Percentiles rank a stretch among this genome's conserved stretches.
Conservation (phyloP, 2,797 vertebrate species). For the Gadopsis marmoratus region DNA sequence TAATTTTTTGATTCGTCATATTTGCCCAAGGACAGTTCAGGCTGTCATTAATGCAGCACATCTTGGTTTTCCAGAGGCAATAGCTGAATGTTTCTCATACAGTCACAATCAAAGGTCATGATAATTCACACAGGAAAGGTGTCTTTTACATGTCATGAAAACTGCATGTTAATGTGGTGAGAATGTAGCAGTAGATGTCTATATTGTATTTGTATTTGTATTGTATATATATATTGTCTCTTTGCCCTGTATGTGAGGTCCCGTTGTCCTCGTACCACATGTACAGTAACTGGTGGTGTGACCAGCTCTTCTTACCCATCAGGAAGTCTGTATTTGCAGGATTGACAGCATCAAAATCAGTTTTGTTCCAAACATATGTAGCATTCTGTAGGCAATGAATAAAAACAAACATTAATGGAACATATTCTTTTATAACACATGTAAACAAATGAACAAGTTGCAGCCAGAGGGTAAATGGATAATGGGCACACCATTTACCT, state of each 20-base stretch:
- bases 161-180: not conserved
- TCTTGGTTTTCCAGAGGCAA: not conserved
- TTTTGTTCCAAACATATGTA: conserved; percentile 87
- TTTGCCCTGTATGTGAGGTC: not conserved
- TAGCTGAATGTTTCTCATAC: not conserved
- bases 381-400: conserved; percentile 73
- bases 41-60: not conserved
- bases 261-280: not conserved
- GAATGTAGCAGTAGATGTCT: not conserved
- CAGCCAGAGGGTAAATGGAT: not conserved
- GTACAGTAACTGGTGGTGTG: not conserved
- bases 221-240: too few species aligned
- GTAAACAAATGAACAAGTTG: not conserved
- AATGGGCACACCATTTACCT: conserved; percentile 53
- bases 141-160: not conserved
- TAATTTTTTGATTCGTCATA: not conserved
- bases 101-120: too few species aligned
- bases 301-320: conserved; percentile 80
- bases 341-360: conserved; percentile 77
- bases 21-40: not conserved
- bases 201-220: too few species aligned
- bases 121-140: not conserved
- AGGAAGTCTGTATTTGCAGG: conserved; percentile 79
- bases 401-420: conserved; percentile 6
- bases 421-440: not conserved